Percentiles rank a stretch among this genome's conserved stretches.
These are phyloP conservation scores for Cyphomyrmex costatus DNA, from an alignment of 1,140 invertebrate genomes.

Conservation along the genomic window DNA sequence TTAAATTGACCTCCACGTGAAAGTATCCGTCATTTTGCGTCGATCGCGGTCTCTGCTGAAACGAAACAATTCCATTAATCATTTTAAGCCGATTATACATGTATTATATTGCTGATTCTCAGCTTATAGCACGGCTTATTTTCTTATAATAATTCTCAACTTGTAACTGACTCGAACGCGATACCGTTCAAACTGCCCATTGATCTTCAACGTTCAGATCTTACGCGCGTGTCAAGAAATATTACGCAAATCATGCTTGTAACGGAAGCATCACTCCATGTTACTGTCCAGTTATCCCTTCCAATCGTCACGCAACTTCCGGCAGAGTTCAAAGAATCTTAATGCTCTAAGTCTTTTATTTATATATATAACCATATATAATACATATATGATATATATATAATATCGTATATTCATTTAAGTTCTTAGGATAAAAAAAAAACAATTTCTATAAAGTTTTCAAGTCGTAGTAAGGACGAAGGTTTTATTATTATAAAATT, in stretches of 20 bases:
- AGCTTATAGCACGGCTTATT: too few species aligned
- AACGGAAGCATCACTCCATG: constrained; percentile 61
- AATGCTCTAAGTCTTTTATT: constrained; percentile 10
- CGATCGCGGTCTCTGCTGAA: constrained; percentile 63
- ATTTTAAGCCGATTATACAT: background rate
- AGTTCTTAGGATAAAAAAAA: background rate
- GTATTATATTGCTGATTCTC: background rate
- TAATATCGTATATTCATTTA: too few species aligned
- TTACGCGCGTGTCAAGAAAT: constrained; percentile 62
- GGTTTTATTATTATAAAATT: background rate
- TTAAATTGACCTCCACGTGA: constrained; percentile 72
- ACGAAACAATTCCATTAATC: constrained; percentile 31
- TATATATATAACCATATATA: background rate
- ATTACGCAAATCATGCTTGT: background rate
- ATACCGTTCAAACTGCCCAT: background rate
- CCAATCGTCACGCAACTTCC: constrained; percentile 64
- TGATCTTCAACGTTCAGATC: constrained; percentile 16
- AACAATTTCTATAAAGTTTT: background rate
- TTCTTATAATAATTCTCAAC: background rate
- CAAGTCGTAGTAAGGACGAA: background rate
- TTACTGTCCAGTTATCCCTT: background rate
- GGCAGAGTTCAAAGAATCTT: constrained; percentile 36
- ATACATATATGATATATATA: background rate
- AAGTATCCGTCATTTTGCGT: constrained; percentile 80
- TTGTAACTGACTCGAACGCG: background rate